phyloP scores from a whole-genome alignment of 2,113 vertebrate genomes.

The Vanacampus margaritifer region DNA sequence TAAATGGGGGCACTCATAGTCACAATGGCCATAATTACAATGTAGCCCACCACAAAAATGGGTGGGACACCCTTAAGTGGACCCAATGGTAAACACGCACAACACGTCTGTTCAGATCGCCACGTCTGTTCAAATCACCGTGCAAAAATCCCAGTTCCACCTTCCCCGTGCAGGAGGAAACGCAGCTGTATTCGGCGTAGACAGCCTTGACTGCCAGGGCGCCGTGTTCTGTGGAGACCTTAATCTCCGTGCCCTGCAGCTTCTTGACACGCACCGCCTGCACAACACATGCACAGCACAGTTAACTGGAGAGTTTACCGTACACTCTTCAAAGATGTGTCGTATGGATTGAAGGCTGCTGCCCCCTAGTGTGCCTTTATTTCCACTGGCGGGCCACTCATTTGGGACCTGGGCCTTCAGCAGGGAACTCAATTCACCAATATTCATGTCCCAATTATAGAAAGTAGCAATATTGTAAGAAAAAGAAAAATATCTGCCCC shows the following conservation, averaged over 20 bases:
- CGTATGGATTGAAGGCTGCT: constrained; percentile 7
- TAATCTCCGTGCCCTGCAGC: constrained; percentile 85
- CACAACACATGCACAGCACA: constrained; percentile 33
- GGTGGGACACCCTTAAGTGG: not conserved
- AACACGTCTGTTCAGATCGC: constrained; percentile 30
- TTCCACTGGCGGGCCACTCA: not conserved
- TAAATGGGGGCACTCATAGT: not conserved
- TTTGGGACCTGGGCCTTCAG: no score
- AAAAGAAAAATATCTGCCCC: no score
- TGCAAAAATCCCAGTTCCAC: constrained; percentile 86
- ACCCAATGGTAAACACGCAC: not conserved
- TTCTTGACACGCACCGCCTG: constrained; percentile 87
- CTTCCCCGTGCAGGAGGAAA: constrained; percentile 80
- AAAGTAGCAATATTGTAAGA: no score
- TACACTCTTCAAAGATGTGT: not conserved
- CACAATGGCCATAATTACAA: no score
- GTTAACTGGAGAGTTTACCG: not conserved
- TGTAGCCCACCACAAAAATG: not conserved
- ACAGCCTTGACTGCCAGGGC: constrained; percentile 84
- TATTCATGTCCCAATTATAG: no score
- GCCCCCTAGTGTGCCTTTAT: constrained; percentile 31
- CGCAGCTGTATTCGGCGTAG: constrained; percentile 82
- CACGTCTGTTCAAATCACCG: constrained; percentile 73
- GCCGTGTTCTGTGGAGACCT: constrained; percentile 83
- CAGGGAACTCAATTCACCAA: no score